phyloP scores from a whole-genome alignment of 2,797 vertebrate species.

The Malacoraja senta region DNA sequence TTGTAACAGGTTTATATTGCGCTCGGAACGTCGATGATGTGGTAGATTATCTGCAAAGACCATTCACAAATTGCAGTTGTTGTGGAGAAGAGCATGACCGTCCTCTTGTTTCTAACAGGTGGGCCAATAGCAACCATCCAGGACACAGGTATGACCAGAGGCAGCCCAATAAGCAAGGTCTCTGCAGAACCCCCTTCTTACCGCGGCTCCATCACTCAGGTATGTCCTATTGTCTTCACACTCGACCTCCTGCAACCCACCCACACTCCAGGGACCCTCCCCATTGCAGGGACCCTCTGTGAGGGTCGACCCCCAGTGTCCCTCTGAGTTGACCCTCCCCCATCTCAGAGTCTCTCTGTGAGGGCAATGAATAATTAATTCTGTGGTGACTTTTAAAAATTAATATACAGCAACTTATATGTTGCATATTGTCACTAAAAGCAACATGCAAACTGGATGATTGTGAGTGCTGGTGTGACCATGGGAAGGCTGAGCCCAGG shows the following conservation, averaged over 20 bases:
- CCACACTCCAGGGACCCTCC: not conserved
- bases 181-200: constrained; percentile 68
- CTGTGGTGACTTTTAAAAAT: not conserved
- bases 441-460: not conserved
- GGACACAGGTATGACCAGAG: constrained; percentile 73
- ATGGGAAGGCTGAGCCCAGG: not conserved
- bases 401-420: not conserved
- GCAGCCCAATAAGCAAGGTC: constrained; percentile 70
- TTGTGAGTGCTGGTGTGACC: not conserved
- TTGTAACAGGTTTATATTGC: not conserved
- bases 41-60: constrained; percentile 36
- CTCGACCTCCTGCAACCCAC: not conserved
- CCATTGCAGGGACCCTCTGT: not conserved
- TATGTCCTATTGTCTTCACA: constrained; percentile 45
- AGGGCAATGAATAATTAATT: no score
- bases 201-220: constrained; percentile 88
- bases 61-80: not conserved
- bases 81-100: not conserved
- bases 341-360: no score
- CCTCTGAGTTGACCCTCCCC: not conserved
- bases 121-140: constrained; percentile 64
- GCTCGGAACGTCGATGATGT: not conserved
- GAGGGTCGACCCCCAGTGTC: no score
- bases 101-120: constrained; percentile 54
- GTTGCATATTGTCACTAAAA: not conserved